Evolutionary conservation across 2,797 vertebrate species (phyloP), one percentile per base, ranked within the genome.

Genomic region (Spheniscus humboldti): DNA sequence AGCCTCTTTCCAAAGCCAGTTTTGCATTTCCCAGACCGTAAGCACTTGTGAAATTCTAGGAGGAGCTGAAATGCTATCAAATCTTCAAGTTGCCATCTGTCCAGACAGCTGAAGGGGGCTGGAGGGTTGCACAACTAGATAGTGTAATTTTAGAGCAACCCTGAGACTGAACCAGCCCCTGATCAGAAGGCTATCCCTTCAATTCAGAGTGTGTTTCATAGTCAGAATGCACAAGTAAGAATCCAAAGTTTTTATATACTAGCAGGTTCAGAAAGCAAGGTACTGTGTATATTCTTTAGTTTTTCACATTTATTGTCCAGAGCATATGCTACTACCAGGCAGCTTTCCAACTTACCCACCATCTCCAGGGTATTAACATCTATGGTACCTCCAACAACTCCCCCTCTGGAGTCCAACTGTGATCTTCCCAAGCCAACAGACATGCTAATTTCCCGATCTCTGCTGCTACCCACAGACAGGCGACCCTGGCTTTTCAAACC

Each of bases 361-460:
- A 99, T 99, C 98, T 99, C 99, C 97, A 99, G 98, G 81, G 99
- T 99, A 97, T 99, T 99, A 80, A 99, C 99, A 87, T 99, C 99
- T 84, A 99, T 99, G 95, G 99, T 99, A 86, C 99, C 99, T 47
- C 99, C 99, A 98, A 99, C 99, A 86, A 99, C 99, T 25, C 99
- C 99, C 13, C 99, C 99, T 97, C 99, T 99, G 60, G 99, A 99
- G 97, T 99, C 99, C 55, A 99, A 96, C 97, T 99, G 99, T 95
- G 99, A 99, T 90, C 99, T 99, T 31, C 99, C 99, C 30, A 99
- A 98, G 81, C 99, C 99, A 19, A 99, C 98, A 23, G 99, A 99
- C 99, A 99, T 99, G 98, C 99, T 99, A 94, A 99, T 99, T 98
- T 99, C 99, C 14, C 99, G 96, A 96, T 99, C 99, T 68, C 99